Conservation (phyloP, 2,797 vertebrate species). For the Pipistrellus kuhlii region DNA sequence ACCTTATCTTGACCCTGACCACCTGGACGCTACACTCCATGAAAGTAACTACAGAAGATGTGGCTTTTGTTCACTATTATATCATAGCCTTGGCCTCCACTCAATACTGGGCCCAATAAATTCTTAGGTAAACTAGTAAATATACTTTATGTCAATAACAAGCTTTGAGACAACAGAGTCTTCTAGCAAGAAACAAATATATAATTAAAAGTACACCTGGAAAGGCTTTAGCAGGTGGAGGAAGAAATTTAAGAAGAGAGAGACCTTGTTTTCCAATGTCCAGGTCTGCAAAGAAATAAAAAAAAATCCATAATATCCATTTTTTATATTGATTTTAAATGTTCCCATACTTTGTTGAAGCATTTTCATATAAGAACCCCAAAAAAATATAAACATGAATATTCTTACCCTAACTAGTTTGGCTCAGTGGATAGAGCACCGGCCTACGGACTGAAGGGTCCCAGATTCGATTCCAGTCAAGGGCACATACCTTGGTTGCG, state of each 20-base stretch:
- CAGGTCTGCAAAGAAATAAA: background rate
- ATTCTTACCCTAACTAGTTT: background rate
- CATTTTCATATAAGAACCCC: conserved; percentile 8
- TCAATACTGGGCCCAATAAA: background rate
- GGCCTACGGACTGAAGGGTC: too few species aligned
- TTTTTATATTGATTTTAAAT: background rate
- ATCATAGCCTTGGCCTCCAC: background rate
- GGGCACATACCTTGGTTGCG: too few species aligned
- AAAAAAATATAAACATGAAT: background rate
- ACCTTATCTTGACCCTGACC: background rate
- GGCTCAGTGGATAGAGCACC: too few species aligned
- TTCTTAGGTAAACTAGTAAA: background rate
- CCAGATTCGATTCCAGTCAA: too few species aligned
- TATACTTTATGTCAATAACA: background rate
- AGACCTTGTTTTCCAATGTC: background rate
- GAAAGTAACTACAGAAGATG: background rate
- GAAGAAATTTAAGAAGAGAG: background rate
- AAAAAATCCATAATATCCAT: background rate
- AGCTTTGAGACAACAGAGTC: background rate
- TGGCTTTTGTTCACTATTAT: background rate
- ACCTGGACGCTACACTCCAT: background rate
- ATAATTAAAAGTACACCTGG: background rate
- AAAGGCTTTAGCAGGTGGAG: background rate
- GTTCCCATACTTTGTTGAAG: background rate
- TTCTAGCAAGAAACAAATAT: background rate